Evolutionary conservation across 2,888 invertebrate genomes (phyloP), one percentile per base, ranked within the genome.

Genomic region (Carpatolechia fugitivella): DNA sequence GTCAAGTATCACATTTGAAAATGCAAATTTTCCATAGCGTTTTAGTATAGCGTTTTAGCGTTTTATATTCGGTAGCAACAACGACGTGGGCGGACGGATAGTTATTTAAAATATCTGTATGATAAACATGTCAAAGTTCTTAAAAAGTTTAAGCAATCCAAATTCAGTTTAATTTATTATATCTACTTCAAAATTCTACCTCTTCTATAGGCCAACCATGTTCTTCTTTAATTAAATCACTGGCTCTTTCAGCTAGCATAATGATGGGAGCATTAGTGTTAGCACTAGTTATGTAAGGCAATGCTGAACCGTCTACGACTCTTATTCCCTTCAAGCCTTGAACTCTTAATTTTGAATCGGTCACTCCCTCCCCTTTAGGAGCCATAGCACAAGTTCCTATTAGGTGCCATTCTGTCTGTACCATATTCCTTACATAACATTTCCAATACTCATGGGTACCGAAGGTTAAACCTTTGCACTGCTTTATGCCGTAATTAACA

Each of bases 301-400:
- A 93, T 24, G 93, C 82, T 57, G 92, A 92, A 0, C 92, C 92
- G 60, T 94, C 93, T 5, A 92, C 92, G 3, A 93, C 93, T 40
- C 93, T 78, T 6, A 94, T 70, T 1, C 89, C 80, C 50, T 80
- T 77, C 0, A 93, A 78, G 0, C 93, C 93, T 61, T 91, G 80
- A 0, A 93, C 91, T 44, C 64, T 60, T 14, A 85, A 61, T 30
- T 66, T 67, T 8, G 69, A 66, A 56, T 83, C 82, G 1, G 83
- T 72, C 0, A 85, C 82, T 0, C 70, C 73, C 8, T 33, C 40
- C 3, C 69, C 75, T 33, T 72, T 64, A 0, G 65, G 58, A 1
- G 80, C 85, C 82, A 84, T 85, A 0, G 72, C 69, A 56, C 82
- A 82, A 3, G 83, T 78, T 0, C 82, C 80, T 0, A 67, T 60